Base-by-base conservation (phyloP, 2,113 vertebrate genomes). In the Elephantulus edwardii region DNA sequence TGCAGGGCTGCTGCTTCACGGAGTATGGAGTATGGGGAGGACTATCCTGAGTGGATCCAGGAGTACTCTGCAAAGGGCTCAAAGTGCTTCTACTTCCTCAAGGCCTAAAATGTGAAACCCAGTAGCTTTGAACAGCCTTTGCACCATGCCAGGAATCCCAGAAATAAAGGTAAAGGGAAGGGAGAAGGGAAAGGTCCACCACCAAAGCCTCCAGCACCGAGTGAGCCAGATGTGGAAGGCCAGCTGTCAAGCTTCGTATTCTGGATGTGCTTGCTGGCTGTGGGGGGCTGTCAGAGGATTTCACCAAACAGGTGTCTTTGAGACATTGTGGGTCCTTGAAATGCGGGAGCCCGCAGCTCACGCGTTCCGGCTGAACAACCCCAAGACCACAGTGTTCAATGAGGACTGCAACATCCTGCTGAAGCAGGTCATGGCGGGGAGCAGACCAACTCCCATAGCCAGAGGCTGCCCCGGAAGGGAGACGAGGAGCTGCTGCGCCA, bases 321-420 rank as follows among this genome's bases (percentile, higher is more conserved):
- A 99, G 96, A 99, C 99, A 0, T 96, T 98, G 1, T 99, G 99
- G 99, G 99, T 99, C 92, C 98, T 99, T 1, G 99, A 99, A 97
- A 99, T 99, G 99, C 99, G 99, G 99, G 99, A 99, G 24, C 99
- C 99, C 0, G 99, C 99, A 0, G 99, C 99, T 0, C 99, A 99
- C 91, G 99, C 99, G 0, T 99, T 99, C 95, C 97, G 99, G 30
- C 97, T 99, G 16, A 99, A 99, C 96, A 99, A 99, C 76, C 98
- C 99, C 0, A 97, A 98, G 50, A 98, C 97, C 70, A 99, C 99
- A 0, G 99, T 99, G n/a, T 99, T 99, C 97, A 99, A 99, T 0
- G 99, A 99, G 96, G 99, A 99, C 94, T 99, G 99, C 95, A 99
- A 99, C 10, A 95, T 99, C 12, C 96, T 99, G 35, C 97, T 99